Conservation (phyloP, 2,797 vertebrate genomes). For the Anguilla anguilla region DNA sequence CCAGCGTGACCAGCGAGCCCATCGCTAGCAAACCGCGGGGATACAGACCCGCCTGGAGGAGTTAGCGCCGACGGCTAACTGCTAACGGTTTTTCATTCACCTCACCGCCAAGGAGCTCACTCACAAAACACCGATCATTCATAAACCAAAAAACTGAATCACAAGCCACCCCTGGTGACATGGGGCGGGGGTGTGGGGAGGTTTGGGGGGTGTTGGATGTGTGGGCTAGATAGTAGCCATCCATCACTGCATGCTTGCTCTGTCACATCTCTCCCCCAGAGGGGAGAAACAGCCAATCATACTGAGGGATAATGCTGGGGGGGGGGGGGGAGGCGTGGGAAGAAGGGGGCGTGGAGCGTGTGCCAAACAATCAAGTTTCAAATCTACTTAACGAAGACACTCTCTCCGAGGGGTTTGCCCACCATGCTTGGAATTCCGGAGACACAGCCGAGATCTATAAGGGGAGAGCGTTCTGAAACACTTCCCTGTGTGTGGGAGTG, state of each 20-base stretch:
- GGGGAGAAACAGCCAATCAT: background rate
- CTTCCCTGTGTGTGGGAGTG: background rate
- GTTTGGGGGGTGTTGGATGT: no score
- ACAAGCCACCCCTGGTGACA: background rate
- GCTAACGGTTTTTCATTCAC: no score
- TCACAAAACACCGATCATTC: background rate
- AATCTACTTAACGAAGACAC: background rate
- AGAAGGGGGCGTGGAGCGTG: no score
- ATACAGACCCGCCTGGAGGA: no score
- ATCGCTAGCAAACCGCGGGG: no score
- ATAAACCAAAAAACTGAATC: background rate
- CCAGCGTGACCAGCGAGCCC: no score
- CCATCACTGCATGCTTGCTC: background rate
- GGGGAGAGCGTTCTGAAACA: background rate
- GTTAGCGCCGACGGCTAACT: no score
- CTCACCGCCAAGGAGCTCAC: no score
- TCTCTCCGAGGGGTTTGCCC: background rate
- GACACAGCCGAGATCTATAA: background rate
- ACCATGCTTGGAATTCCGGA: background rate
- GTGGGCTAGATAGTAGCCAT: background rate
- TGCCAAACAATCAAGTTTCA: background rate
- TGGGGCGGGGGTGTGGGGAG: no score
- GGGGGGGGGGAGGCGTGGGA: background rate
- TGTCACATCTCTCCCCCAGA: background rate
- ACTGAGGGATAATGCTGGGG: background rate